These are phyloP conservation scores for Carcina quercana DNA, from an alignment of 2,888 invertebrate species.

Conservation along the genomic window DNA sequence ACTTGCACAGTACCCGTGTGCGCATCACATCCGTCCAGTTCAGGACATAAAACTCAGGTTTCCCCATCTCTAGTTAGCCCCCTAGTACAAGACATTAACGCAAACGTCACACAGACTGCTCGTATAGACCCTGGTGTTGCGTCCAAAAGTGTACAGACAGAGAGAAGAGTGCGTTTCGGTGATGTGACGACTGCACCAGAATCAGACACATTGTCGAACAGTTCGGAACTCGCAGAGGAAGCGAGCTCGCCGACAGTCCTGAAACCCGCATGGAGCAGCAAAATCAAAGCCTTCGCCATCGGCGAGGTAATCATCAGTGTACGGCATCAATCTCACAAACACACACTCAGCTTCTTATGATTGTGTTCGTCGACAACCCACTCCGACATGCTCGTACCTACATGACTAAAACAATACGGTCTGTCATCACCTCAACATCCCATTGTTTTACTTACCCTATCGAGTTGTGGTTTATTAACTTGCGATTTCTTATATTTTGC, in stretches of 20 bases:
- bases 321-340: constrained; percentile 58
- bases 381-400: constrained; percentile 23
- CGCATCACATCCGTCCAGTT: constrained; percentile 34
- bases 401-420: constrained; percentile 49
- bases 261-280: constrained; percentile 71
- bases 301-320: constrained; percentile 71
- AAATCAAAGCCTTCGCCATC: constrained; percentile 71
- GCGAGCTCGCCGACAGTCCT: constrained; percentile 48
- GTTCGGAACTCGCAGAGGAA: constrained; percentile 49
- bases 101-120: constrained; percentile 44
- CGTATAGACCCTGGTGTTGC: constrained; percentile 38
- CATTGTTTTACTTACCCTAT: constrained; percentile 48
- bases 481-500: constrained; percentile 67
- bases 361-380: constrained; percentile 69
- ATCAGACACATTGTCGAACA: constrained; percentile 49
- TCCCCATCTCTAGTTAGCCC: constrained; percentile 39
- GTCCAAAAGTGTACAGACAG: constrained; percentile 57
- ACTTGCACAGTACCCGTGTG: constrained; percentile 52
- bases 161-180: constrained; percentile 68
- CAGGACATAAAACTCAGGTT: constrained; percentile 34
- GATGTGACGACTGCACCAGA: constrained; percentile 59
- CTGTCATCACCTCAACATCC: constrained; percentile 48
- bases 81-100: constrained; percentile 51
- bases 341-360: constrained; percentile 65
- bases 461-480: constrained; percentile 46